phyloP scores from a whole-genome alignment of 2,113 vertebrate genomes.

The Zosterops lateralis region DNA sequence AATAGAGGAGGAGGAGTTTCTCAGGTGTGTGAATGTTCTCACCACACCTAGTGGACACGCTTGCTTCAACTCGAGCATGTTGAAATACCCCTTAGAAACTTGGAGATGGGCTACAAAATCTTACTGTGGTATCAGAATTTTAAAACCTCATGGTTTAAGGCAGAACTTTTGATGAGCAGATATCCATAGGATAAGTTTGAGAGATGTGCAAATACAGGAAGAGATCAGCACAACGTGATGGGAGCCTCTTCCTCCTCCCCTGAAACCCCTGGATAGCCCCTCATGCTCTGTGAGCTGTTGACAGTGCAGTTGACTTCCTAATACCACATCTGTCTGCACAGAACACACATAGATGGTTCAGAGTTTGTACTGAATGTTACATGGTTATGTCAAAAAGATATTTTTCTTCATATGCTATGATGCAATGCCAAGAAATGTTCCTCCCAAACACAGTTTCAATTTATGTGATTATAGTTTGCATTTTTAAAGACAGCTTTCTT shows the following conservation, averaged over 20 bases:
- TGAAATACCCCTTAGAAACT: neutral
- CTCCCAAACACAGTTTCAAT: neutral
- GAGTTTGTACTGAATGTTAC: neutral
- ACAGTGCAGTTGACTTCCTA: neutral
- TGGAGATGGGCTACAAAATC: neutral
- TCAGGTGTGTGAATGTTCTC: fast-evolving
- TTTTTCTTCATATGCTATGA: neutral
- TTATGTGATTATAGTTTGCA: neutral
- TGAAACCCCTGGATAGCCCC: neutral
- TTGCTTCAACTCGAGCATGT: fast-evolving
- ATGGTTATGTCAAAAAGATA: neutral
- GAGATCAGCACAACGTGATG: fast-evolving
- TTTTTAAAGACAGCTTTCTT: constrained; percentile 11
- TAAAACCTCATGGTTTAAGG: neutral
- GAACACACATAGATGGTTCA: neutral
- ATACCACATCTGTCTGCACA: neutral
- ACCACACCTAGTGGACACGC: fast-evolving
- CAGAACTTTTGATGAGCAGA: neutral
- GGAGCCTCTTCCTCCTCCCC: neutral
- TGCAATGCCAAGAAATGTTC: neutral
- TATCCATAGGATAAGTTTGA: neutral
- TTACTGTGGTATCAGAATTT: neutral
- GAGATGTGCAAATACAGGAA: neutral
- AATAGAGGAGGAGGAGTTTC: neutral
- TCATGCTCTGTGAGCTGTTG: neutral